Base-by-base conservation (phyloP, 2,888 invertebrate genomes). In the Aricia artaxerxes region DNA sequence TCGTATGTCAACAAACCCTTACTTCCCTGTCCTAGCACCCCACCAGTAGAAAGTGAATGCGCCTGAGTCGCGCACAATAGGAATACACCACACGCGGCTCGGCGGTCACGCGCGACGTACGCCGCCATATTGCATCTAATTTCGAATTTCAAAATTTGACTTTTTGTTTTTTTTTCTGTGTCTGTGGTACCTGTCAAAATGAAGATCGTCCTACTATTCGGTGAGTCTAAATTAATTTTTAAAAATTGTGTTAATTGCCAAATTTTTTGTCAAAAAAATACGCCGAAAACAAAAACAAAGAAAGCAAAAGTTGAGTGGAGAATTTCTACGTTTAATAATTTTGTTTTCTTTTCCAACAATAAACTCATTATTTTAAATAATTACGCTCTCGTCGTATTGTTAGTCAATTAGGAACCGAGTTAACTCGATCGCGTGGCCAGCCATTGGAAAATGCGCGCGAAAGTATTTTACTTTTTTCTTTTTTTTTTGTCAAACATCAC, bases 31-130 rank as follows among this genome's bases (percentile, higher is more conserved):
- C 84, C 84, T 89, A 80, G 85, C 86, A 85, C 93, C 92, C 92
- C 93, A 89, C 93, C 92, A 92, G 85, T 92, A 92, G 94, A 94
- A 94, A 94, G 94, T 94, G 94, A 94, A 93, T 86, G 94, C 90
- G 83, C 86, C 85, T 84, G 85, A 86, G 87, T 82, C 83, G 80
- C 82, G 80, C 81, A 82, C 80, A 82, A 83, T 86, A 82, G 87
- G 87, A 83, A 87, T 84, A 81, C 82, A 84, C 86, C 92, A 94
- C 87, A 94, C 90, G 93, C 93, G 93, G 87, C 83, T 84, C 84
- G 88, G 90, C 90, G 91, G 89, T 87, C 85, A 87, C 87, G 87
- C 89, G 88, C 88, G 87, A 87, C 90, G 89, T 87, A 93, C 94
- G 93, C 92, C 87, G 88, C 88, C 88, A 85, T 83, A 78, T 79